Base-by-base conservation (phyloP, 1,140 invertebrate species). In the Drosophila navojoa region DNA sequence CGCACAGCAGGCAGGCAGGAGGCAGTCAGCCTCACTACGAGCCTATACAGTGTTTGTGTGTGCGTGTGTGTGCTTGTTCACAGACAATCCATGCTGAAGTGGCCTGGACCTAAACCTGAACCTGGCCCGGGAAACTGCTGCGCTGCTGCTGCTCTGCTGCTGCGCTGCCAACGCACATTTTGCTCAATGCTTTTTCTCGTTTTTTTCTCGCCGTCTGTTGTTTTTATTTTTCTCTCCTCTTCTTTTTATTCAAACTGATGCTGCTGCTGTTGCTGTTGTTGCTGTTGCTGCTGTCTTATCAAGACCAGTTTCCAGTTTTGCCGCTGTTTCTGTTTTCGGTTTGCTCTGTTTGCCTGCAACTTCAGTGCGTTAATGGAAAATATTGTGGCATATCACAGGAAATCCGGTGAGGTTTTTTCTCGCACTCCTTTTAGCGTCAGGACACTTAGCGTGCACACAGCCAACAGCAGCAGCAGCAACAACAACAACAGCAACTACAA, bases 341-440 rank as follows among this genome's bases (percentile, higher is more conserved):
- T 62, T 70, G 79, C 54, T 70, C 22, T 76, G 71, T 79, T 84
- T 73, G 78, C 67, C 70, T 84, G 81, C 72, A 81, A 86, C 81
- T 86, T 77, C 79, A 87, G 70, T 71, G 85, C 84, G 84, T 80
- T 89, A 89, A 89, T 89, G 84, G 84, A 89, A 89, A 89, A 89
- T 89, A 90, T 89, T 89, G 84, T 89, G 84, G 84, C 84, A 89
- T 89, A 89, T 89, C 84, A 89, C 84, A 89, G 84, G 84, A 89
- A 89, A 89, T 89, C 84, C 84, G 84, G 84, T 89, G 77, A 89
- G 84, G 76, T 89, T 89, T 32, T 9, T 32, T 6, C 69, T 73
- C 57, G 67, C 72, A 60, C 59, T 71, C 67, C 59, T 71, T 70
- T 71, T 70, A 44, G 58, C 52, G 71, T 19, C 72, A 75, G 72